Base-by-base conservation (phyloP, 2,113 vertebrate species). In the Okapia johnstoni region DNA sequence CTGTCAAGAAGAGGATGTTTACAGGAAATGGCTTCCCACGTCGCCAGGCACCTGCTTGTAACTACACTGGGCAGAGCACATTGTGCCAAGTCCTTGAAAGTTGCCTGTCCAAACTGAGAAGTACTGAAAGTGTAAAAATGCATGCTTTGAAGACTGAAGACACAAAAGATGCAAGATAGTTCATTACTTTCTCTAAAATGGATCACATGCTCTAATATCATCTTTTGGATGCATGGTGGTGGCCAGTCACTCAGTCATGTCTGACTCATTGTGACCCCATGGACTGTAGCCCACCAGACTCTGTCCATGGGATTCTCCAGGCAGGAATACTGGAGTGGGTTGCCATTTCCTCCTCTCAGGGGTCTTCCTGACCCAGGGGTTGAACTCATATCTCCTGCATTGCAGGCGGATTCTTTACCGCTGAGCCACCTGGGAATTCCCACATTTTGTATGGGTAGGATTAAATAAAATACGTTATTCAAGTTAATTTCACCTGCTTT, bases 401-500 rank as follows among this genome's bases (percentile, higher is more conserved):
- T 66, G 33, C 61, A 19, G 61, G 66, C 19, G 1, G n/a, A 70
- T 40, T 70, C n/a, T 70, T 40, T 70, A 70, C 19, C 1, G 0
- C 10, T 70, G 66, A 70, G n/a, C n/a, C 66, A 70, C 19, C n/a
- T 70, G n/a, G 66, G 66, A 70, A 70, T 70, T 70, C 19, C 66
- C 66, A 23, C n/a, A 70, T 70, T 70, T 70, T 36, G n/a, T 40
- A 10, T 40, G 19, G 19, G n/a, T 70, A 57, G 25, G 36, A 50
- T 79, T 83, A 86, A 87, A 73, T 93, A 70, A 91, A 50, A 55
- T 89, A 48, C 25, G n/a, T 40, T 26, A 30, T 54, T n/a, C 21
- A 55, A 85, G 52, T 94, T 66, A 80, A 77, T 55, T 93, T 79
- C 60, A 19, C 58, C 12, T 66, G 26, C 30, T 94, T 94, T 95